These are phyloP conservation scores for Dasysyrphus tricinctus DNA, from an alignment of 2,888 invertebrate genomes.

Conservation along the genomic window DNA sequence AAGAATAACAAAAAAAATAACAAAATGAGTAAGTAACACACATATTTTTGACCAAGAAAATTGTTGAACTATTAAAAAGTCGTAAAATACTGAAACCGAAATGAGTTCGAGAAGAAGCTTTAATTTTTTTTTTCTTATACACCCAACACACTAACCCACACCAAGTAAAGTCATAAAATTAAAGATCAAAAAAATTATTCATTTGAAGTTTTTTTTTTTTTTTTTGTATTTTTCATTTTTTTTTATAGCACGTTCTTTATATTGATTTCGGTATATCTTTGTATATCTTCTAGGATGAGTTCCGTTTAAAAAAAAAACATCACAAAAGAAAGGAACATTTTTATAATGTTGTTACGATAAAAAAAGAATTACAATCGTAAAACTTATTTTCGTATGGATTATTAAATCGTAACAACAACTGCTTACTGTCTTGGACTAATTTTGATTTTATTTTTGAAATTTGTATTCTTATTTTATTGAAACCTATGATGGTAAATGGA, in stretches of 20 bases:
- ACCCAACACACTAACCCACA: constrained; percentile 50
- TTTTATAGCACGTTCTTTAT: constrained; percentile 37
- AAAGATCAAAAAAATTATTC: constrained; percentile 72
- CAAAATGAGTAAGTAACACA: constrained; percentile 50
- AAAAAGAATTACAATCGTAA: constrained; percentile 58
- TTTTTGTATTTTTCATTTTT: background rate
- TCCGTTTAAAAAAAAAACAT: constrained; percentile 16
- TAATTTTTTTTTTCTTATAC: background rate
- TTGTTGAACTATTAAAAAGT: constrained; percentile 72
- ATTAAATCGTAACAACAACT: constrained; percentile 15
- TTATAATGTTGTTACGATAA: constrained; percentile 21
- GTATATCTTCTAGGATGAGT: constrained; percentile 58
- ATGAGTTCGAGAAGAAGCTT: constrained; percentile 61
- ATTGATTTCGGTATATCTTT: constrained; percentile 55
- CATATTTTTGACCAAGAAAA: constrained; percentile 57
- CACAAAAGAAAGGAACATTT: constrained; percentile 22
- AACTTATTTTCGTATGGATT: constrained; percentile 46
- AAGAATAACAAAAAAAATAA: constrained; percentile 4
- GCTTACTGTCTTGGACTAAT: constrained; percentile 32
- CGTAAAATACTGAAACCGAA: constrained; percentile 64
- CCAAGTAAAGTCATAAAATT: constrained; percentile 66
- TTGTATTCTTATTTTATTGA: background rate
- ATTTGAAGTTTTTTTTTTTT: constrained; percentile 61
- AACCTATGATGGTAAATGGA: background rate
- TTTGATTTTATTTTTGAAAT: constrained; percentile 50